phyloP scores from a whole-genome alignment of 1,140 invertebrate species.

The Sarcophaga bullata region DNA sequence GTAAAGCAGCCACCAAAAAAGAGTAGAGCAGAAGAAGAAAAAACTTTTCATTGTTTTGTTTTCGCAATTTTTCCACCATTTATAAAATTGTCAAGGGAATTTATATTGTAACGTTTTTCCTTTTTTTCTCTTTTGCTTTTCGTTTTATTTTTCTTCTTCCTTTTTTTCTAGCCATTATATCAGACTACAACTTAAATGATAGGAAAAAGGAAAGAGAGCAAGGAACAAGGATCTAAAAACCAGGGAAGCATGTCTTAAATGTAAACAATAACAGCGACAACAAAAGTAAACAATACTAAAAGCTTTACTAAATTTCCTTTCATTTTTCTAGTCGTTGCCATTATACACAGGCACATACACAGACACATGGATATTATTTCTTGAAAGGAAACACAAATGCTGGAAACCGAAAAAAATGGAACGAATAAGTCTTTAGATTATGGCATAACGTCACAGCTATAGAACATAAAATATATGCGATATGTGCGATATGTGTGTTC shows the following conservation, averaged over 20 bases:
- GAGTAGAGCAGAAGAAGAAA: background rate
- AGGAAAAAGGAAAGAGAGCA: background rate
- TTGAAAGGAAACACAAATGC: too few species aligned
- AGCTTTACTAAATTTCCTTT: background rate
- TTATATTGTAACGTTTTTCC: background rate
- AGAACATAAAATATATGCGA: background rate
- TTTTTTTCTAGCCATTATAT: background rate
- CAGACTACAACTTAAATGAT: background rate
- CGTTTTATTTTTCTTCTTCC: background rate
- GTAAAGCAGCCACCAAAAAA: background rate
- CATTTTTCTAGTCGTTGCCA: background rate
- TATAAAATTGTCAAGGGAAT: constrained; percentile 15
- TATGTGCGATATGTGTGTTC: background rate
- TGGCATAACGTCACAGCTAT: too few species aligned
- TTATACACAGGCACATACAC: too few species aligned
- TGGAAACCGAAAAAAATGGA: too few species aligned
- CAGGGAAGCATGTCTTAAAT: constrained; percentile 2
- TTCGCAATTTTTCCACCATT: constrained; percentile 9
- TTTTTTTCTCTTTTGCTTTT: too few species aligned
- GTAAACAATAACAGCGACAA: constrained; percentile 10
- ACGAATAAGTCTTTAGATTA: too few species aligned
- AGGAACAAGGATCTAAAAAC: background rate
- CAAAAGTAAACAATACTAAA: constrained; percentile 11
- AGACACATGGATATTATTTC: background rate
- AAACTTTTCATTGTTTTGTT: background rate